Evolutionary conservation across 2,797 vertebrate genomes (phyloP).

Genomic region (Falco naumanni): DNA sequence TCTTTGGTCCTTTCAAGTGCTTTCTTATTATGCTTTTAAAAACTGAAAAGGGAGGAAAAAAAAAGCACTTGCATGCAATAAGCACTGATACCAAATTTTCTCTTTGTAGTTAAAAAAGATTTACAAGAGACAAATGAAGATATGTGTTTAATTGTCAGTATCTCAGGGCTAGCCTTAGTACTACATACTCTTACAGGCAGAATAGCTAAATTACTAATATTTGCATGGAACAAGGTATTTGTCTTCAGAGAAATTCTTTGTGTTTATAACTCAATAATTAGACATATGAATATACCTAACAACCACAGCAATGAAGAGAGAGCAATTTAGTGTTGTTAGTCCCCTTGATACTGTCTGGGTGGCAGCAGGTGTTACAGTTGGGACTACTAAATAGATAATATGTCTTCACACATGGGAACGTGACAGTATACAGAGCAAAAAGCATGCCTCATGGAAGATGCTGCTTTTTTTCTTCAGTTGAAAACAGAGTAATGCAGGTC

Average conservation of each 20-base stretch:
- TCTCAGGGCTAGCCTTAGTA: not conserved
- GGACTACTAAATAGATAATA: constrained; percentile 48
- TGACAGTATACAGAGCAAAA: constrained; percentile 43
- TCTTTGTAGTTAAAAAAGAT: not conserved
- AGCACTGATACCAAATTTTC: rapidly evolving
- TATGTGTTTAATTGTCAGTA: not conserved
- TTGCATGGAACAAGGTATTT: not conserved
- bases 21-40: not conserved
- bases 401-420: not conserved
- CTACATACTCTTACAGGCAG: not conserved
- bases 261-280: constrained; percentile 33
- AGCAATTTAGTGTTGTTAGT: not conserved
- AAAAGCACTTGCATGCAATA: rapidly evolving
- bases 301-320: not conserved
- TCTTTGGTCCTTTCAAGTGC: not conserved
- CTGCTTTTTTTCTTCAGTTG: not conserved
- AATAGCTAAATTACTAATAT: not conserved
- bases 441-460: constrained; percentile 17
- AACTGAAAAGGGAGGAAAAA: not conserved
- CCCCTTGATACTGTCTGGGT: not conserved
- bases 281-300: not conserved
- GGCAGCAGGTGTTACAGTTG: constrained; percentile 28
- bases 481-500: not conserved
- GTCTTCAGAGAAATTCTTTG: constrained; percentile 20
- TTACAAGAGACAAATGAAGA: not conserved